These are phyloP conservation scores for Leucophenga montana DNA, from an alignment of 2,888 invertebrate genomes.

Conservation along the genomic window DNA sequence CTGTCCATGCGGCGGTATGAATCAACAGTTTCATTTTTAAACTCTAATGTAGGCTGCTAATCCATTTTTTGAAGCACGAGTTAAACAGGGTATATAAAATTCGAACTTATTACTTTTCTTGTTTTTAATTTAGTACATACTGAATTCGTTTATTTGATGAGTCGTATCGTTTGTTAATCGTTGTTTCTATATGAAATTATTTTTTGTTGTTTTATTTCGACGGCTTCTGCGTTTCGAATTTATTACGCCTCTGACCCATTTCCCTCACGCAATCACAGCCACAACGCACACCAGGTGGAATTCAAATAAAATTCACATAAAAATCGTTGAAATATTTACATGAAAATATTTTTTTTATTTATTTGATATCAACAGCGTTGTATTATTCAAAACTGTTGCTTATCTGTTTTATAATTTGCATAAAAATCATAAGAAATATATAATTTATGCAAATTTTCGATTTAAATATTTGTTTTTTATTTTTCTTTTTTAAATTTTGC, in stretches of 20 bases:
- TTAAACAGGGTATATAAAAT: no score
- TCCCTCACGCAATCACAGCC: slow-evolving; percentile 41
- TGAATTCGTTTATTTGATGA: no score
- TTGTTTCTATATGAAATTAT: no score
- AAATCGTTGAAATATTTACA: slow-evolving; percentile 41
- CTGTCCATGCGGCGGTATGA: no score
- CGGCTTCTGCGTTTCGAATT: not conserved
- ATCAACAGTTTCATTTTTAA: no score
- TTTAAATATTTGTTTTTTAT: slow-evolving; percentile 40
- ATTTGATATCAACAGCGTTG: slow-evolving; percentile 49
- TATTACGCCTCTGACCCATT: slow-evolving; percentile 41
- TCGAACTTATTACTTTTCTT: no score
- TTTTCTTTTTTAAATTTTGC: slow-evolving; percentile 25
- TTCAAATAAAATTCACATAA: slow-evolving; percentile 42
- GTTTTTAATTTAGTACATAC: no score
- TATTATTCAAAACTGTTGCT: not conserved
- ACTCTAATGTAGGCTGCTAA: no score
- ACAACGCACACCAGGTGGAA: slow-evolving; percentile 16
- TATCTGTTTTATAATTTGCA: slow-evolving; percentile 50
- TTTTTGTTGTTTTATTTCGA: not conserved
- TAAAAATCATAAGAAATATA: slow-evolving; percentile 42
- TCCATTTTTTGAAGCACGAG: no score
- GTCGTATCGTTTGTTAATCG: no score
- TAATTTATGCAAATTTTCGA: slow-evolving; percentile 18
- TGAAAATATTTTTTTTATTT: slow-evolving; percentile 58